Percentiles rank a stretch among this genome's conserved stretches.
Conservation (phyloP, 2,113 vertebrate species). For the Puntigrus tetrazona region DNA sequence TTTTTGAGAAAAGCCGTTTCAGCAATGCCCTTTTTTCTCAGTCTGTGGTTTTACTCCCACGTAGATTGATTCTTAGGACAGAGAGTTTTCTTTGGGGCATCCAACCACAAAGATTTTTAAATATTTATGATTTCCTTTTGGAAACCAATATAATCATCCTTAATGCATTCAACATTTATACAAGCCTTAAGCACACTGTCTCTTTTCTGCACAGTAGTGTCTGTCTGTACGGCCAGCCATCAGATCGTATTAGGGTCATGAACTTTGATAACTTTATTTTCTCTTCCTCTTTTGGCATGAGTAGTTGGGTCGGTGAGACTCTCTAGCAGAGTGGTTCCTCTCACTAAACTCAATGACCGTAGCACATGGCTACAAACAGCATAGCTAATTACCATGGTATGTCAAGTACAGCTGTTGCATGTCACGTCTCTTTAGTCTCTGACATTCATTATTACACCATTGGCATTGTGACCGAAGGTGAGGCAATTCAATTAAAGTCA, state of each 20-base stretch:
- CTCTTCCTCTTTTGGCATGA: background rate
- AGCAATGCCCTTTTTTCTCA: background rate
- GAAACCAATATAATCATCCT: background rate
- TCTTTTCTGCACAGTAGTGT: background rate
- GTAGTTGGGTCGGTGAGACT: background rate
- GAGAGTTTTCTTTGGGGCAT: conserved; percentile 11
- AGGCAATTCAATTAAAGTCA: conserved; percentile 6
- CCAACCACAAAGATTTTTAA: background rate
- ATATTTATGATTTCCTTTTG: conserved; percentile 21
- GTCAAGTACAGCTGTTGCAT: conserved; percentile 29
- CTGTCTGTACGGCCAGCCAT: background rate
- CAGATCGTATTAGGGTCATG: background rate
- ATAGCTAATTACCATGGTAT: conserved; percentile 11
- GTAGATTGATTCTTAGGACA: background rate
- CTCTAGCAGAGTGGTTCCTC: background rate
- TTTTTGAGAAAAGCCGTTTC: background rate
- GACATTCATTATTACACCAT: conserved; percentile 25
- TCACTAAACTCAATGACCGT: background rate
- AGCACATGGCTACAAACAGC: background rate
- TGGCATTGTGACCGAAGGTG: conserved; percentile 3
- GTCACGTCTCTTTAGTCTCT: conserved; percentile 22
- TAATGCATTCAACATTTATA: conserved; percentile 27
- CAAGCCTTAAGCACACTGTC: background rate
- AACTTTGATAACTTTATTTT: background rate
- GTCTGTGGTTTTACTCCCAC: background rate